Conservation (phyloP, 2,797 vertebrate species). For the Rhinogobio ventralis region DNA sequence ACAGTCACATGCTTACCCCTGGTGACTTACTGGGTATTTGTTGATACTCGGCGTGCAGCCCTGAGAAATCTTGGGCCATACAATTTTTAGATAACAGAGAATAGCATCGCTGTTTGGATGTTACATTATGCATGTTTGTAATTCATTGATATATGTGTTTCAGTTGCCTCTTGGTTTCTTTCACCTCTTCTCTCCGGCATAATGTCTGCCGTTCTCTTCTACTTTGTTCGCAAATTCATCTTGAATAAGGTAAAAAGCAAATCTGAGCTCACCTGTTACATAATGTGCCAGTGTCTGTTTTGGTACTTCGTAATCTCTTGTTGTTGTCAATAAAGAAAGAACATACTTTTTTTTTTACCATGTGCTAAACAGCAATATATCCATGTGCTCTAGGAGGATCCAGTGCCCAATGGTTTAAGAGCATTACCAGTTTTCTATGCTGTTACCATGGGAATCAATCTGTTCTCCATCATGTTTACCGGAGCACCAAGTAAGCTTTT, state of each 20-base stretch:
- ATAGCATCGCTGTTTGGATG: background rate
- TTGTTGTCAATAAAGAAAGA: conserved; percentile 27
- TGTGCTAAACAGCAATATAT: conserved; percentile 19
- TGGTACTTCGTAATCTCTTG: conserved; percentile 6
- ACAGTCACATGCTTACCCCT: conserved; percentile 4
- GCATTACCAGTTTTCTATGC: conserved; percentile 93
- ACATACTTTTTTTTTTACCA: background rate
- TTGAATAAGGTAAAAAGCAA: conserved; percentile 83
- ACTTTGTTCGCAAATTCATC: conserved; percentile 87
- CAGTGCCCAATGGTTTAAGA: conserved; percentile 90
- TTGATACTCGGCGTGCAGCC: background rate
- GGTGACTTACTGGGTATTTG: conserved; percentile 32
- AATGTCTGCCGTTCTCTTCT: conserved; percentile 94
- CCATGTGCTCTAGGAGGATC: conserved; percentile 81
- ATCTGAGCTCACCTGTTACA: background rate
- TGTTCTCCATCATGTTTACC: conserved; percentile 95
- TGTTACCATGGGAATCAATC: conserved; percentile 90
- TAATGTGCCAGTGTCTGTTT: conserved; percentile 11
- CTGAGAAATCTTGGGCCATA: conserved; percentile 12
- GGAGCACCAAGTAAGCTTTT: conserved; percentile 91
- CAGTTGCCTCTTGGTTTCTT: conserved; percentile 96
- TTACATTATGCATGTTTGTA: background rate
- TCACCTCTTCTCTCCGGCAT: conserved; percentile 93
- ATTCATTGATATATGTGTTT: conserved; percentile 25
- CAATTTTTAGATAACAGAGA: background rate